Percentiles rank a stretch among this genome's conserved stretches.
phyloP scores from a whole-genome alignment of 35 echinoderm and acorn worm species.

The Antedon bifida region DNA sequence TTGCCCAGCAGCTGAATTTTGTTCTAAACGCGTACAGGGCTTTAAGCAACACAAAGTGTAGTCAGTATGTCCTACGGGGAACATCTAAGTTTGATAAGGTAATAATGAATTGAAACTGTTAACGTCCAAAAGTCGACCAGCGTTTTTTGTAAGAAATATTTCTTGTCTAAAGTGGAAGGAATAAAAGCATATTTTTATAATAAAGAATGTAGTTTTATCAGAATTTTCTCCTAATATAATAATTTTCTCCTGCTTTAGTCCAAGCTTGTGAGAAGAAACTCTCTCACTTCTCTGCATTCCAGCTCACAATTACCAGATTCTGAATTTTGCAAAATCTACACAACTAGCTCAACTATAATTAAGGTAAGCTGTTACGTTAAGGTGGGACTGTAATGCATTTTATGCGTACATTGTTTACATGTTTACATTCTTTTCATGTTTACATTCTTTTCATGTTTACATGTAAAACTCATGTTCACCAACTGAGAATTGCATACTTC shows the following conservation, averaged over 20 bases:
- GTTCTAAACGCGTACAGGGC: slow-evolving; percentile 40
- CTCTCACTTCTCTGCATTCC: slow-evolving; percentile 22
- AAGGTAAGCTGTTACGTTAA: neutral
- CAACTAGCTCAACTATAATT: neutral
- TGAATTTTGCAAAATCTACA: neutral
- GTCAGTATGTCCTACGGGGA: slow-evolving; percentile 32
- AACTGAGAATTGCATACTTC: too few species aligned
- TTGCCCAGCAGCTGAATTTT: slow-evolving; percentile 58
- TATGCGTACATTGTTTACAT: too few species aligned
- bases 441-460: too few species aligned
- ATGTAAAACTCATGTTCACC: too few species aligned
- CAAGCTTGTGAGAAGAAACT: slow-evolving; percentile 26
- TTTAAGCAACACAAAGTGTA: slow-evolving; percentile 5
- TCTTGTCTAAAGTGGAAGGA: slow-evolving; percentile 3
- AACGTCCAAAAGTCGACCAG: too few species aligned
- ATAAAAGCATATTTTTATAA: too few species aligned
- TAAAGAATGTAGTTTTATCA: too few species aligned
- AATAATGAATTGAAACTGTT: neutral
- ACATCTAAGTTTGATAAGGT: slow-evolving; percentile 17
- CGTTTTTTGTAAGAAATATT: neutral
- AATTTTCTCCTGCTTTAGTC: neutral
- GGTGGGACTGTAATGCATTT: too few species aligned
- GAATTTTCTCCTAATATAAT: too few species aligned
- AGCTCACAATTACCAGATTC: neutral
- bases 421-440: too few species aligned